Percentiles rank a stretch among this genome's conserved stretches.
These are phyloP conservation scores for Hoplostethus mediterraneus DNA, from an alignment of 2,797 vertebrate species.

Conservation along the genomic window DNA sequence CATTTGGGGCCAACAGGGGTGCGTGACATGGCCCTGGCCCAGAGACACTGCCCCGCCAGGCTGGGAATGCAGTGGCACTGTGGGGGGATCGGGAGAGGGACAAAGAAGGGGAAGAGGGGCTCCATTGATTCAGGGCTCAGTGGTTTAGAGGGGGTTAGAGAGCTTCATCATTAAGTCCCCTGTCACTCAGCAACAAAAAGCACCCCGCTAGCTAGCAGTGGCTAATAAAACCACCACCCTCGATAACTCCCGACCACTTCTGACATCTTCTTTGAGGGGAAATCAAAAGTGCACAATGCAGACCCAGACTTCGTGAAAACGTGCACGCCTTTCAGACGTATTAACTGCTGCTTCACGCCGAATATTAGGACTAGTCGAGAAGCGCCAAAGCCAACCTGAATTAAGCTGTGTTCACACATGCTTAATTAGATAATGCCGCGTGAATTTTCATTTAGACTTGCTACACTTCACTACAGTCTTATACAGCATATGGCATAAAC, in stretches of 20 bases:
- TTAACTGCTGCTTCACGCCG: conserved; percentile 38
- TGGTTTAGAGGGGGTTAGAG: conserved; percentile 57
- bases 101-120: conserved; percentile 70
- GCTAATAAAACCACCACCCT: conserved; percentile 73
- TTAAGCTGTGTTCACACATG: conserved; percentile 76
- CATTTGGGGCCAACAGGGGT: conserved; percentile 68
- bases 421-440: conserved; percentile 72
- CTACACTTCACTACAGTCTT: conserved; percentile 62
- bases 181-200: conserved; percentile 75
- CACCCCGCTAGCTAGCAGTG: conserved; percentile 58
- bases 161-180: conserved; percentile 76
- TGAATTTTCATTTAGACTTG: conserved; percentile 72
- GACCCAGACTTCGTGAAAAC: conserved; percentile 36
- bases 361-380: conserved; percentile 17
- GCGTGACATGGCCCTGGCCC: conserved; percentile 74
- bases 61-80: conserved; percentile 79
- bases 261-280: conserved; percentile 61
- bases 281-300: conserved; percentile 43
- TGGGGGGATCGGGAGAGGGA: conserved; percentile 64
- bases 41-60: conserved; percentile 78
- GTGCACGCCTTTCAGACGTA: conserved; percentile 38
- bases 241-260: conserved; percentile 57
- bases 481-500: conserved; percentile 72
- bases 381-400: conserved; percentile 53
- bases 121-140: conserved; percentile 69